These are phyloP conservation scores for Drosophila hamatofila DNA, from an alignment of 2,888 invertebrate species.

Conservation along the genomic window DNA sequence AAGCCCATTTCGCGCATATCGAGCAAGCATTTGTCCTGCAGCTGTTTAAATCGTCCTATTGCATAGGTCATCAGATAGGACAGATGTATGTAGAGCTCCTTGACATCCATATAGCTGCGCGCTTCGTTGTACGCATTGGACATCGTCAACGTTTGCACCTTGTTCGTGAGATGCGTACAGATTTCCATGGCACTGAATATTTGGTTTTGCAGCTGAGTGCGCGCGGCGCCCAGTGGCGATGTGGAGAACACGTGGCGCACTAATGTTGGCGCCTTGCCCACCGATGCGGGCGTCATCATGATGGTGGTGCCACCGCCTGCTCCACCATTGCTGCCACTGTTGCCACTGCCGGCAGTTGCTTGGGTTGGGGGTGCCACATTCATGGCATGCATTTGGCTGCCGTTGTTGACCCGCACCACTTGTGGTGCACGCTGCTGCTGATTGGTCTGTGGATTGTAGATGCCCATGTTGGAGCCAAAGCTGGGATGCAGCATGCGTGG, in stretches of 20 bases:
- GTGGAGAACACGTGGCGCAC: slow-evolving; percentile 81
- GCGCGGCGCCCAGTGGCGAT: slow-evolving; percentile 81
- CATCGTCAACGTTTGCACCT: slow-evolving; percentile 84
- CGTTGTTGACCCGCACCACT: slow-evolving; percentile 67
- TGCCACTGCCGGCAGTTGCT: slow-evolving; percentile 30
- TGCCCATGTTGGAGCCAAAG: slow-evolving; percentile 66
- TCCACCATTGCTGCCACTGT: neutral
- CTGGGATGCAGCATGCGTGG: slow-evolving; percentile 35
- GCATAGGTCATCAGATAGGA: slow-evolving; percentile 85
- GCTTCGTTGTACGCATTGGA: slow-evolving; percentile 85
- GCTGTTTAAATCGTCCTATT: slow-evolving; percentile 84
- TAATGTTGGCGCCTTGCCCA: slow-evolving; percentile 51
- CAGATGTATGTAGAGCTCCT: slow-evolving; percentile 85
- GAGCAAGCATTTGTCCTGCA: slow-evolving; percentile 84
- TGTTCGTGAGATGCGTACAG: slow-evolving; percentile 84
- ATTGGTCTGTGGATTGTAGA: slow-evolving; percentile 63
- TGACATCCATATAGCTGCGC: slow-evolving; percentile 83
- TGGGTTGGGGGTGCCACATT: slow-evolving; percentile 28
- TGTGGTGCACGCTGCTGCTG: slow-evolving; percentile 71
- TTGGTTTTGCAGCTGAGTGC: slow-evolving; percentile 83
- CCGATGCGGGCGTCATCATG: slow-evolving; percentile 30
- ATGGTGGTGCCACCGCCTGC: slow-evolving; percentile 34
- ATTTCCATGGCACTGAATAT: slow-evolving; percentile 84
- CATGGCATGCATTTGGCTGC: slow-evolving; percentile 40
- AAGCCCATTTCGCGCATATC: slow-evolving; percentile 85